Percentiles rank a stretch among this genome's conserved stretches.
Conservation (phyloP, 2,888 invertebrate genomes). For the Drosophila anomelani region DNA sequence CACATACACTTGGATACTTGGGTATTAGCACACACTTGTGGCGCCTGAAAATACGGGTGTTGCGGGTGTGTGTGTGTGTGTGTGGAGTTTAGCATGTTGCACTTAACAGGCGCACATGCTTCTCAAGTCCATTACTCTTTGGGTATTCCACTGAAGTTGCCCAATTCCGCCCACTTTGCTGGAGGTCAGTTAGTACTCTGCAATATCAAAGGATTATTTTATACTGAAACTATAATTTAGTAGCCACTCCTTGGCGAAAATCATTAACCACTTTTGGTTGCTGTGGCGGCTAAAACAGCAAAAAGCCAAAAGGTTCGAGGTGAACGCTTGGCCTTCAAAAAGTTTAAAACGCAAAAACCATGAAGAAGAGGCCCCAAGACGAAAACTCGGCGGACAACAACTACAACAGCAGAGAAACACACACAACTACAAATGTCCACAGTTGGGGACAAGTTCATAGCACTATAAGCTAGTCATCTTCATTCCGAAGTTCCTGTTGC, state of each 20-base stretch:
- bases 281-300: slow-evolving; percentile 16
- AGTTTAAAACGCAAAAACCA: slow-evolving; percentile 62
- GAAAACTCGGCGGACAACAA: slow-evolving; percentile 28
- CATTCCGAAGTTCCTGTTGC: background rate
- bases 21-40: slow-evolving; percentile 52
- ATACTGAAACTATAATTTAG: background rate
- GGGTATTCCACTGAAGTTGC: background rate
- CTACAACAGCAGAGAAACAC: slow-evolving; percentile 12
- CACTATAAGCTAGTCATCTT: background rate
- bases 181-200: slow-evolving; percentile 48
- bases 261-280: background rate
- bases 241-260: slow-evolving; percentile 7
- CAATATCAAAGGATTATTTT: background rate
- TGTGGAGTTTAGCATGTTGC: slow-evolving; percentile 55
- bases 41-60: slow-evolving; percentile 10
- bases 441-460: slow-evolving; percentile 17
- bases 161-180: slow-evolving; percentile 26
- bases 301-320: slow-evolving; percentile 51
- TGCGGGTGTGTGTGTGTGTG: slow-evolving; percentile 23
- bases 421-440: slow-evolving; percentile 19
- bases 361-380: slow-evolving; percentile 49
- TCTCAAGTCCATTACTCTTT: slow-evolving; percentile 1
- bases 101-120: slow-evolving; percentile 67
- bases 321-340: slow-evolving; percentile 74
- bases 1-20: slow-evolving; percentile 1